Base-by-base conservation (phyloP, 2,888 invertebrate species). In the Diadegma fenestrale region DNA sequence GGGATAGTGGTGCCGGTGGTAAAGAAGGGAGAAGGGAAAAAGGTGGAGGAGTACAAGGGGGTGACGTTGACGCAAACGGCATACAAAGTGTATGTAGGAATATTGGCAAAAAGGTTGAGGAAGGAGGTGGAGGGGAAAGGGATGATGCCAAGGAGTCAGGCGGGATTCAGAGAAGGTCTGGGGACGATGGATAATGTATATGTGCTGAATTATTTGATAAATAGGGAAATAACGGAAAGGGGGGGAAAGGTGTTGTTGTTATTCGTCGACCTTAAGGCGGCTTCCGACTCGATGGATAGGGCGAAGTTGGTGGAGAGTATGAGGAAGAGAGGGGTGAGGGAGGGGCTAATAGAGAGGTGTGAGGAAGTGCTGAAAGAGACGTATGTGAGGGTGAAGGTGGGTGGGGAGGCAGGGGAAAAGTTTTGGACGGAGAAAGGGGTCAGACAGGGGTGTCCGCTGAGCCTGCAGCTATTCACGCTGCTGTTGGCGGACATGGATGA, bases 11-110 rank as follows among this genome's bases (percentile, higher is more conserved):
- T 12, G 2, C 84, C 80, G 6, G 63, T 85, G 43, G 48, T 58
- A 0, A 83, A 85, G 26, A 81, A 83, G 54, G 80, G 85, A n/a
- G 76, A 82, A 5, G 66, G 45, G 10, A n/a, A 43, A 10, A 48
- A 26, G 10, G 69, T 66, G 2, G 61, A 43, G 12, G 80, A 87
- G 17, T 81, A 87, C 26, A 87, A 82, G 30, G 82, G 80, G 2
- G 71, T 82, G 8, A 77, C 84, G 19, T 22, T 86, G 4, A 76
- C 84, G 80, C 30, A 72, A 10, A 14, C 75, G 6, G 33, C 26
- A 6, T 86, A 82, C 17, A 82, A 78, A 26, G 51, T 80, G 26
- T 81, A 80, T 12, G 41, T 78, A 33, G 33, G 5, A 4, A 26
- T 79, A 19, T n/a, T 66, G 14, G 12, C 6, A n/a, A 19, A 30